These are phyloP conservation scores for Crematogaster levior DNA, from an alignment of 2,888 invertebrate genomes.

Conservation along the genomic window DNA sequence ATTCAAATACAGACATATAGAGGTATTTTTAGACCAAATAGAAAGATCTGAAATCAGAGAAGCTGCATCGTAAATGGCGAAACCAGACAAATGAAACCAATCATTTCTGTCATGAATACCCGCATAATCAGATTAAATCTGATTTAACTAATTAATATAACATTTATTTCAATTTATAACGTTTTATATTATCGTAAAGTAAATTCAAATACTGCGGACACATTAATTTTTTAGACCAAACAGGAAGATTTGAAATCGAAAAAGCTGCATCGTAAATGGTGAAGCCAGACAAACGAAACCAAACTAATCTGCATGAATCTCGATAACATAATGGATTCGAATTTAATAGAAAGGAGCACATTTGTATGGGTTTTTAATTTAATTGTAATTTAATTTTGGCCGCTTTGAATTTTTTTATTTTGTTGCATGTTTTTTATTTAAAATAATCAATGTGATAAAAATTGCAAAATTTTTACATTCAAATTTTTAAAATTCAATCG, in stretches of 20 bases:
- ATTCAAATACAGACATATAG: no score
- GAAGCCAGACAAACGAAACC: not conserved
- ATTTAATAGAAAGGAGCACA: not conserved
- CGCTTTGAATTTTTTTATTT: not conserved
- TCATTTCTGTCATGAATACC: not conserved
- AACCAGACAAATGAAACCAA: no score
- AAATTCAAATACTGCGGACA: not conserved
- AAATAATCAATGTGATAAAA: not conserved
- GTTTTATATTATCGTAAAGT: not conserved
- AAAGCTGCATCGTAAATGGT: not conserved
- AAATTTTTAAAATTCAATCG: not conserved
- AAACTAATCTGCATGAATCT: slow-evolving; percentile 46
- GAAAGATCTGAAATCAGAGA: no score
- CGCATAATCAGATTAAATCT: not conserved
- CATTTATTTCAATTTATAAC: not conserved
- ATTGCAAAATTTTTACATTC: not conserved
- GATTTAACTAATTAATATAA: not conserved
- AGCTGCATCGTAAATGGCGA: no score
- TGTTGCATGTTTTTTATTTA: not conserved
- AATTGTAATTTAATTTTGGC: not conserved
- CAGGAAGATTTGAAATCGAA: not conserved
- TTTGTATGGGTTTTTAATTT: not conserved
- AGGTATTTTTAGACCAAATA: no score
- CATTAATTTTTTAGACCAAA: not conserved
- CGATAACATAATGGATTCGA: not conserved